Percentiles rank a stretch among this genome's conserved stretches.
Evolutionary conservation across 2,888 invertebrate genomes (phyloP).

Genomic region (Hoplodrina blanda): DNA sequence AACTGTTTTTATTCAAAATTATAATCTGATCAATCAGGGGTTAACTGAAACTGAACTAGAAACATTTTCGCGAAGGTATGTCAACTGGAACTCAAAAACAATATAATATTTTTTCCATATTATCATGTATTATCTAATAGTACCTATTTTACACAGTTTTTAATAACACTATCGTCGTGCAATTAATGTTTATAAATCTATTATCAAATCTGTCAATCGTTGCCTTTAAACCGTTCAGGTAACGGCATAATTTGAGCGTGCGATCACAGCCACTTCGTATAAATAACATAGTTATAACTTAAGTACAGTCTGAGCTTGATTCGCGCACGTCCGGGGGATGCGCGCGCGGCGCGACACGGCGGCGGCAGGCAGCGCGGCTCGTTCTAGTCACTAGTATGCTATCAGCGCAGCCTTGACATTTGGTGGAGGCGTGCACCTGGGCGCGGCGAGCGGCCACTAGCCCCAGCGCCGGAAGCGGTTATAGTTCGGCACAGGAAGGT

Average conservation of each 20-base stretch:
- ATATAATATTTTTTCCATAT: slow-evolving; percentile 40
- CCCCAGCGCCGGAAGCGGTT: slow-evolving; percentile 88
- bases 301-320: slow-evolving; percentile 74
- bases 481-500: slow-evolving; percentile 84
- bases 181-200: slow-evolving; percentile 58
- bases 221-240: slow-evolving; percentile 72
- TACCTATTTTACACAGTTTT: slow-evolving; percentile 50
- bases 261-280: slow-evolving; percentile 88
- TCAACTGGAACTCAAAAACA: slow-evolving; percentile 17
- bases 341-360: slow-evolving; percentile 70
- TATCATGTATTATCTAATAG: slow-evolving; percentile 57
- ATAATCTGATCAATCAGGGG: slow-evolving; percentile 9
- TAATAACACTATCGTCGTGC: slow-evolving; percentile 55
- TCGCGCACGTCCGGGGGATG: slow-evolving; percentile 70
- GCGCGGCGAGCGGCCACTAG: slow-evolving; percentile 76
- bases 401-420: slow-evolving; percentile 87
- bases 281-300: slow-evolving; percentile 74
- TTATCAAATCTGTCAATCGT: slow-evolving; percentile 76
- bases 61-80: slow-evolving; percentile 1
- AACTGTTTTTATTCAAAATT: not conserved
- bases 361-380: slow-evolving; percentile 40
- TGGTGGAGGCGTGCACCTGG: slow-evolving; percentile 67
- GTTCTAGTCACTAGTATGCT: slow-evolving; percentile 61
- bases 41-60: slow-evolving; percentile 12
- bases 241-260: slow-evolving; percentile 79